Evolutionary conservation across 2,113 vertebrate species (phyloP).

Genomic region (Hyaena hyaena): DNA sequence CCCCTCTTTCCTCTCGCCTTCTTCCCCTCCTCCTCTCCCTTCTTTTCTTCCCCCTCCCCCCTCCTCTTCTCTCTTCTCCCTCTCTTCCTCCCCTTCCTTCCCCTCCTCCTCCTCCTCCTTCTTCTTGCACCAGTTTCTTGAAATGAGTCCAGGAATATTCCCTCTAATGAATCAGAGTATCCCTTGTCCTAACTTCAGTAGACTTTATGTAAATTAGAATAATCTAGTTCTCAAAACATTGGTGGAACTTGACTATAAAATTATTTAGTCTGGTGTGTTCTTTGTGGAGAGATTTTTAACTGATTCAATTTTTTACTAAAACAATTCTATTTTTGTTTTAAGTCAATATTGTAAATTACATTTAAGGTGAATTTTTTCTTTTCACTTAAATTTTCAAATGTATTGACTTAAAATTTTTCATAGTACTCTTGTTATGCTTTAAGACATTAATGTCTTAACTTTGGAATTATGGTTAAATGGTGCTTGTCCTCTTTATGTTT

Average conservation of each 20-base stretch:
- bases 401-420: background rate
- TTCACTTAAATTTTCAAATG: background rate
- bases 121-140: background rate
- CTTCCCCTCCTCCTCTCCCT: too few species aligned
- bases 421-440: background rate
- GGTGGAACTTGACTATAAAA: background rate
- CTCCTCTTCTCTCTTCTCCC: too few species aligned
- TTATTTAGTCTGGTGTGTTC: background rate
- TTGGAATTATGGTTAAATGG: background rate
- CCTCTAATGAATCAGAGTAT: background rate
- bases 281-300: background rate
- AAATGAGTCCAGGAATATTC: background rate
- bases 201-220: background rate
- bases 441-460: background rate
- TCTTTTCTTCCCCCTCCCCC: too few species aligned
- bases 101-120: too few species aligned
- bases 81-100: too few species aligned
- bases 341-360: background rate
- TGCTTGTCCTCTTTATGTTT: background rate
- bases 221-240: background rate
- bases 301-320: background rate
- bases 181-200: background rate
- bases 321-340: background rate
- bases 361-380: background rate
- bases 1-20: rapidly evolving